Evolutionary conservation across 2,797 vertebrate genomes (phyloP).

Genomic region (Microtus obscurus): DNA sequence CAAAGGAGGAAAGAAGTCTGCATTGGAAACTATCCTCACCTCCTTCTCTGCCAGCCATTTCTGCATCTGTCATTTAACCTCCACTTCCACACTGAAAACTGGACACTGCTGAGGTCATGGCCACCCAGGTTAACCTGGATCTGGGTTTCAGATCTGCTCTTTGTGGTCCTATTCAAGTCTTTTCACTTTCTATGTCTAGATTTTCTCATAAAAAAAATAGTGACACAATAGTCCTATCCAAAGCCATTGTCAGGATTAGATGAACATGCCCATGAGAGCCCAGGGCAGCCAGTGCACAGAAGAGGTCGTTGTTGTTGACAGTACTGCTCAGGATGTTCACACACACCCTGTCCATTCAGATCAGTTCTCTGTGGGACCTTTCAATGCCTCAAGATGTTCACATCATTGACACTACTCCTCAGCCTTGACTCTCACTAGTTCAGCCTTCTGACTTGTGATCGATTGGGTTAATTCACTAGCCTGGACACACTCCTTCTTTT

Average conservation of each 20-base stretch:
- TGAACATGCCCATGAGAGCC: background rate
- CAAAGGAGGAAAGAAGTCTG: slow-evolving; percentile 10
- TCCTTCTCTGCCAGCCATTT: background rate
- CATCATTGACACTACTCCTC: background rate
- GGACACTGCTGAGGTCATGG: background rate
- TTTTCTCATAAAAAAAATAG: slow-evolving; percentile 39
- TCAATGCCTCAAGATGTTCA: background rate
- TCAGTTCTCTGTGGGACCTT: background rate
- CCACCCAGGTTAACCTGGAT: background rate
- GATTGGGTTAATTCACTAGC: slow-evolving; percentile 22
- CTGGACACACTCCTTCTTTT: background rate
- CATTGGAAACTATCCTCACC: background rate
- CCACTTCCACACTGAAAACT: background rate
- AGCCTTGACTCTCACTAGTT: background rate
- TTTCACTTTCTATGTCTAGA: background rate
- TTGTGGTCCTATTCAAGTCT: background rate
- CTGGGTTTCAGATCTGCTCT: background rate
- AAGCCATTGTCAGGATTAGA: background rate
- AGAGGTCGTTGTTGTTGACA: background rate
- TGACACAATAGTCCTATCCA: background rate
- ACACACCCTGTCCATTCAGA: background rate
- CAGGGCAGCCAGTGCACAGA: background rate
- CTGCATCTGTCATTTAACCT: background rate
- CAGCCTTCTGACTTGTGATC: background rate
- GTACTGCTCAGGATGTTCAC: background rate